Evolutionary conservation across 2,888 invertebrate genomes (phyloP).

Genomic region (Andrena fulva): DNA sequence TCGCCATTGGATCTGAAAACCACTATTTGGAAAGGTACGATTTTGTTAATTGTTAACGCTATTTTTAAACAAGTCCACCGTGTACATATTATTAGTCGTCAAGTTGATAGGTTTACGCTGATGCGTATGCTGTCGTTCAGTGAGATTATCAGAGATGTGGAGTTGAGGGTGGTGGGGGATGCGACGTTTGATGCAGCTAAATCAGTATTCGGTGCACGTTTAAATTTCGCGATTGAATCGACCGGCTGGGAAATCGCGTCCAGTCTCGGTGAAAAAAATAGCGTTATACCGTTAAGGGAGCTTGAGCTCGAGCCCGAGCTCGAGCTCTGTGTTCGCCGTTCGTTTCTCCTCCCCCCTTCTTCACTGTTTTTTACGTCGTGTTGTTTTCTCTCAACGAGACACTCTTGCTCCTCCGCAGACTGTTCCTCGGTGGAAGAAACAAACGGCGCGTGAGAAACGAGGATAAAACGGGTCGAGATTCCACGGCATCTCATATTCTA

Average conservation of each 20-base stretch:
- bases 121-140: too few relatives aligned
- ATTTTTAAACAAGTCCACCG: too few relatives aligned
- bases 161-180: not conserved
- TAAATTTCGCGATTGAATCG: slow-evolving; percentile 29
- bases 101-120: too few relatives aligned
- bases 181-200: not conserved
- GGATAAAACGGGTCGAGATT: not conserved
- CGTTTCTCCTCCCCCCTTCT: not conserved
- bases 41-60: not conserved
- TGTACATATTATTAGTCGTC: too few relatives aligned
- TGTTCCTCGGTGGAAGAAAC: slow-evolving; percentile 3
- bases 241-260: slow-evolving; percentile 7
- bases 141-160: not conserved
- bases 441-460: slow-evolving; percentile 52
- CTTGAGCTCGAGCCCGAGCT: slow-evolving; percentile 45
- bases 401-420: not conserved
- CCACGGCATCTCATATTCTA: slow-evolving; percentile 32
- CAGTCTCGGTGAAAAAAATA: slow-evolving; percentile 58
- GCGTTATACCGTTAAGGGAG: slow-evolving; percentile 80
- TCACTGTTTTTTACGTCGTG: not conserved
- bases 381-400: slow-evolving; percentile 21
- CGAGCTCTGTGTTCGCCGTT: slow-evolving; percentile 25
- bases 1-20: not conserved
- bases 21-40: slow-evolving; percentile 4
- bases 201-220: not conserved